Evolutionary conservation across 1,140 invertebrate genomes (phyloP).

Genomic region (Leptoteleia sp.): DNA sequence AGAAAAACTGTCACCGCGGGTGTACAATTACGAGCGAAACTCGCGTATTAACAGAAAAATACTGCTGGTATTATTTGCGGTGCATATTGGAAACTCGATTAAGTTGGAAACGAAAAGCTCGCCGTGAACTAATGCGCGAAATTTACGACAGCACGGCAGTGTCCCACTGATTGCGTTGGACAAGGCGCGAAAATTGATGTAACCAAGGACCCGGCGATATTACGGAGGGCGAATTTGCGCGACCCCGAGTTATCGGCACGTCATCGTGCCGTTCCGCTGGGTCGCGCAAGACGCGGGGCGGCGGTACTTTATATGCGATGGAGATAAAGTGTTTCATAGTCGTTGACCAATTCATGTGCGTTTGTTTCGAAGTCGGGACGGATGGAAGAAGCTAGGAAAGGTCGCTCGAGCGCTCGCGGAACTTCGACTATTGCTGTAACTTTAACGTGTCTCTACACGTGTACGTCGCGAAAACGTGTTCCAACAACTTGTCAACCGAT

Average conservation of each 20-base stretch:
- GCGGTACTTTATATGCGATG: slow-evolving; percentile 43
- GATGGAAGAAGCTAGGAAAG: slow-evolving; percentile 18
- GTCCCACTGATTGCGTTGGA: slow-evolving; percentile 22
- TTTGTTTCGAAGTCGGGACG: slow-evolving; percentile 18
- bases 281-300: slow-evolving; percentile 23
- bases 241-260: slow-evolving; percentile 39
- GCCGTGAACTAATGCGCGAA: slow-evolving; percentile 19
- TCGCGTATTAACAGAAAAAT: too few species aligned
- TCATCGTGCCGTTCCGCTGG: slow-evolving; percentile 50
- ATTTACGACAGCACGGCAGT: slow-evolving; percentile 23
- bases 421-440: slow-evolving; percentile 50
- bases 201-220: slow-evolving; percentile 21
- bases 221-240: slow-evolving; percentile 38
- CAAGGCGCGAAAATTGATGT: slow-evolving; percentile 14
- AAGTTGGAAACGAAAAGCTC: slow-evolving; percentile 2
- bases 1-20: too few species aligned
- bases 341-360: slow-evolving; percentile 51
- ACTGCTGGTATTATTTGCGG: not conserved
- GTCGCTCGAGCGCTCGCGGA: slow-evolving; percentile 37
- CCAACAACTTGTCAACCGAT: slow-evolving; percentile 41
- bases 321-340: slow-evolving; percentile 47
- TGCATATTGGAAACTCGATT: slow-evolving; percentile 11
- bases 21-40: too few species aligned
- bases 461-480: slow-evolving; percentile 32
- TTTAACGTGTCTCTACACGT: slow-evolving; percentile 28